A percentile compares a stretch with the other conserved stretches of the same genome.
These are phyloP conservation scores for Pachycephala philippinensis DNA, from an alignment of 2,113 vertebrate species.

Conservation along the genomic window DNA sequence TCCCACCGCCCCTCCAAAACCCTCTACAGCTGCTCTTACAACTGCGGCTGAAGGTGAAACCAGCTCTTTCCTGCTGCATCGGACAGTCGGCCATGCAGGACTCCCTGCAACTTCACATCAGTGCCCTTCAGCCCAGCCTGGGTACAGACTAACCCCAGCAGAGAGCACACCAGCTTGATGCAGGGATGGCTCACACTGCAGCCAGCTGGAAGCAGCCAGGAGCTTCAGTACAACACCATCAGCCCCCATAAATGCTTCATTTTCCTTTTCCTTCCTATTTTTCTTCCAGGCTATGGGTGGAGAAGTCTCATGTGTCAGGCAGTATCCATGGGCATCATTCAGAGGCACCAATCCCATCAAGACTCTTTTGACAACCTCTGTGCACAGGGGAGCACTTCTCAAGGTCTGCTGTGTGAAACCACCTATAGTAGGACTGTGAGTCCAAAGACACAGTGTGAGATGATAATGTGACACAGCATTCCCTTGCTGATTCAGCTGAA, in stretches of 20 bases:
- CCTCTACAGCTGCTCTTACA: background rate
- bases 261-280: background rate
- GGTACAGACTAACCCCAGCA: background rate
- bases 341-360: background rate
- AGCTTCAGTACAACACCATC: background rate
- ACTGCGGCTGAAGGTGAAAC: background rate
- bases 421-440: background rate
- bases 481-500: conserved; percentile 51
- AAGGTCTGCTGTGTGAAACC: background rate
- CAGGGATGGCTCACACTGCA: background rate
- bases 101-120: rapidly evolving
- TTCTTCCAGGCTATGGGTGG: background rate
- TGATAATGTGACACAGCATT: conserved; percentile 1
- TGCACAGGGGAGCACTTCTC: background rate
- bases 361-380: background rate
- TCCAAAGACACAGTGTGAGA: background rate
- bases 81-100: rapidly evolving
- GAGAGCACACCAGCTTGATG: background rate
- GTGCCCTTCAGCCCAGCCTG: background rate
- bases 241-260: rapidly evolving
- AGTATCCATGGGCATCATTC: background rate
- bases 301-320: rapidly evolving
- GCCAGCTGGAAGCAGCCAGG: background rate
- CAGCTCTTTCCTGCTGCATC: background rate
- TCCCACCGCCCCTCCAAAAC: background rate